Conservation (phyloP, 2,113 vertebrate genomes). For the Lycaon pictus region DNA sequence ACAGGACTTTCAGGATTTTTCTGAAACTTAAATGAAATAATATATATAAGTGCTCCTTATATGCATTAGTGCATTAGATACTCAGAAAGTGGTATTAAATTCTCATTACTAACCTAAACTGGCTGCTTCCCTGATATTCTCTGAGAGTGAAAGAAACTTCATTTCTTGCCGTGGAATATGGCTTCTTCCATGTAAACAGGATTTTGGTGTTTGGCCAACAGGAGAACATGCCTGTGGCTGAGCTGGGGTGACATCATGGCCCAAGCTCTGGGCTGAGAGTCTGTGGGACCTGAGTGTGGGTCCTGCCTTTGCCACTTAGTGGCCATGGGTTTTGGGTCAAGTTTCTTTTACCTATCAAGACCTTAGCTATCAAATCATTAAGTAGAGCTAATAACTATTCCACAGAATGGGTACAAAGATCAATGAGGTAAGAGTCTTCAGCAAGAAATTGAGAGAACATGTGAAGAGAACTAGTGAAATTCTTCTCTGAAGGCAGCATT, state of each 20-base stretch:
- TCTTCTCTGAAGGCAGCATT: background rate
- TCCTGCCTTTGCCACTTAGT: background rate
- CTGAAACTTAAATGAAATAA: background rate
- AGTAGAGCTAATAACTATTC: background rate
- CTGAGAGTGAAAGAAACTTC: background rate
- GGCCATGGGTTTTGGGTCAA: background rate
- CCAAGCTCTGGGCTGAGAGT: background rate
- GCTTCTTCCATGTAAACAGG: background rate
- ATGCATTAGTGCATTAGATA: background rate
- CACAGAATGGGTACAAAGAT: background rate
- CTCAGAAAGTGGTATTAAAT: background rate
- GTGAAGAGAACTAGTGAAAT: background rate
- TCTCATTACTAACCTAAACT: background rate
- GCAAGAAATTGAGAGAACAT: background rate
- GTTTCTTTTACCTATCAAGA: background rate
- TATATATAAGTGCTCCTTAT: background rate
- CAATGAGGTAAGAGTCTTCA: background rate
- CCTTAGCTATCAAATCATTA: background rate
- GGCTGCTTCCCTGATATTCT: background rate
- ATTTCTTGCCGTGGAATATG: background rate
- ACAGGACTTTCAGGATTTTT: background rate
- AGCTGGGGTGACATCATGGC: rapidly evolving
- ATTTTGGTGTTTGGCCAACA: background rate
- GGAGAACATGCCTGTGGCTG: rapidly evolving
- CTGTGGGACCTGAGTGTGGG: too few relatives aligned